Percentiles rank a stretch among this genome's conserved stretches.
Conservation (phyloP, 2,888 invertebrate genomes). For the Globia sparganii region DNA sequence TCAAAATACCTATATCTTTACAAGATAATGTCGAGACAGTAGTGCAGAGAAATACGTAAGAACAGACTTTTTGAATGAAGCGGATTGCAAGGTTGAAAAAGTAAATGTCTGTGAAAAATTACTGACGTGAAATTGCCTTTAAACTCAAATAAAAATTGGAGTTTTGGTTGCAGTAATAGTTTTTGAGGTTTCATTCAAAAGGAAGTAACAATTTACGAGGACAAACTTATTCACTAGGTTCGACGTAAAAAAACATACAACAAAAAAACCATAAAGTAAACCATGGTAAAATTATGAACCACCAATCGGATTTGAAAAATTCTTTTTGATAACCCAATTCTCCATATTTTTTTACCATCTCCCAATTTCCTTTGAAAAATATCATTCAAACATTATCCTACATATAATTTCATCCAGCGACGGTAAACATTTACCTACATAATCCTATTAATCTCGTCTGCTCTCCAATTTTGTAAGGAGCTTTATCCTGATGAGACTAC, state of each 20-base stretch:
- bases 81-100: background rate
- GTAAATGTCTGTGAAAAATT: background rate
- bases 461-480: constrained; percentile 41
- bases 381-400: background rate
- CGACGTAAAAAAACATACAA: background rate
- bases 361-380: background rate
- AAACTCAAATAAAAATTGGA: no score
- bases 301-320: no score
- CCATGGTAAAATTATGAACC: background rate
- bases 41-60: background rate
- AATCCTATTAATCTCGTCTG: constrained; percentile 41
- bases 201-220: background rate
- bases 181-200: background rate
- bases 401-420: background rate
- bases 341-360: background rate
- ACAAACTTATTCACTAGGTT: no score
- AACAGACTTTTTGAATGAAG: background rate
- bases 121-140: background rate
- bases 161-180: no score
- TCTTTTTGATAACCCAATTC: no score
- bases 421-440: constrained; percentile 25
- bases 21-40: background rate
- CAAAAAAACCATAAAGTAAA: background rate
- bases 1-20: background rate
- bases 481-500: constrained; percentile 30